Base-by-base conservation (phyloP, 2,113 vertebrate genomes). In the Oophaga pumilio region DNA sequence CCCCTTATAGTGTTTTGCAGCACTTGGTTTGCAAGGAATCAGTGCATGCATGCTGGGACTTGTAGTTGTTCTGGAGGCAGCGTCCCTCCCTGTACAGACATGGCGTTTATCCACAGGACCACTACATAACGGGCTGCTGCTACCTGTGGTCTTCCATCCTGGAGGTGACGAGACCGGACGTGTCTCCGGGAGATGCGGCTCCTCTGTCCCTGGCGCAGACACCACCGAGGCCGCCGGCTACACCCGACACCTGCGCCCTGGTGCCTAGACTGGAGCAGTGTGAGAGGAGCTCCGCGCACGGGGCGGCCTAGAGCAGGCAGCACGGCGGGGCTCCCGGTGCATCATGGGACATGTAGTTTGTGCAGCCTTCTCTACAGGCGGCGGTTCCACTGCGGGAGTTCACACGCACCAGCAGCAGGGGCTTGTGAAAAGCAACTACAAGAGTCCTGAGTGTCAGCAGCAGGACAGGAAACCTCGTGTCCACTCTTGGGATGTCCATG, bases 61-160 rank as follows among this genome's bases (percentile, higher is more conserved):
- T 73, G 69, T 73, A 73, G 69, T 71, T 22, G 62, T 1, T 0
- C 2, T 8, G 20, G 8, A 43, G 33, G 33, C 33, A 43, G 33
- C 33, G 33, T 43, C 5, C 33, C 33, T 43, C 33, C 33, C 1
- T 43, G 33, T 43, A 43, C 33, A 43, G 33, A 43, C 33, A 43
- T 43, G 33, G 33, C 33, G 33, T 43, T 43, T 43, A 43, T 43
- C 33, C 33, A 43, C 33, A 43, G 33, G 33, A 43, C 33, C 33
- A 49, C 15, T 9, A 14, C 3, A 79, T 28, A 56, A 56, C 52
- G 11, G 17, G 71, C 18, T 50, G 33, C 13, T 18, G 24, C 1
- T 49, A 86, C 85, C 74, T 86, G 85, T 78, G 22, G 28, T 86
- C 85, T 50, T 86, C 85, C 85, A 86, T 86, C 22, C 18, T 86